Evolutionary conservation across 2,113 vertebrate genomes (phyloP), one percentile per base, ranked within the genome.

Genomic region (Urocolius indicus): DNA sequence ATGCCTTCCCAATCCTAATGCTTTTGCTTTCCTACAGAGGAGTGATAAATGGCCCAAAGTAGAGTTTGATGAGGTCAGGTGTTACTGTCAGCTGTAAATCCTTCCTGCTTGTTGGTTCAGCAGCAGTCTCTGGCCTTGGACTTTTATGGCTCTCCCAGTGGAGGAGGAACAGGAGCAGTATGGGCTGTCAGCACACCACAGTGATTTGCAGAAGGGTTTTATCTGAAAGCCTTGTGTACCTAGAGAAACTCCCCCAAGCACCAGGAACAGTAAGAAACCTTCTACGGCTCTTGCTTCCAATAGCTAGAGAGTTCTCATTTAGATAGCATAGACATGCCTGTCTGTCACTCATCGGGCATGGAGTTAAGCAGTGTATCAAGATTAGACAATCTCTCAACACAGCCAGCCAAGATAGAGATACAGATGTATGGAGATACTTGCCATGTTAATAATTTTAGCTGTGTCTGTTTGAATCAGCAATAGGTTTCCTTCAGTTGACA

Each of bases 21-120:
- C 75, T 90, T 82, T 73, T 84, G 43, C 78, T 77, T 87, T 90
- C 46, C 71, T 66, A 46, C 2, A 4, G 87, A 85, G 46, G 80
- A 93, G 78, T 91, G 89, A 96, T 91, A 90, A 93, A 97, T 90
- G 48, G 46, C 52, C 43, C 55, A 48, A 34, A 95, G 84, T 83
- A 59, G 77, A 87, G 63, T 96, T 95, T 95, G 84, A 96, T 95
- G 93, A 96, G 96, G 91, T 96, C 90, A 85, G 68, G 74, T 85
- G 91, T 85, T 93, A 62, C 89, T 85, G 84, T 87, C 1, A 1
- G 67, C 81, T 1, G 12, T 93, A 97, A 97, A 97, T 96, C 93
- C 87, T 94, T 89, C 87, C 89, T 94, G 67, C 71, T 95, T 95
- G 62, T 87, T 87, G 81, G 87, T 79, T 96, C 81, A 91, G 71